phyloP scores from a whole-genome alignment of 1,140 invertebrate genomes.

The Caenorhabditis brenneri region DNA sequence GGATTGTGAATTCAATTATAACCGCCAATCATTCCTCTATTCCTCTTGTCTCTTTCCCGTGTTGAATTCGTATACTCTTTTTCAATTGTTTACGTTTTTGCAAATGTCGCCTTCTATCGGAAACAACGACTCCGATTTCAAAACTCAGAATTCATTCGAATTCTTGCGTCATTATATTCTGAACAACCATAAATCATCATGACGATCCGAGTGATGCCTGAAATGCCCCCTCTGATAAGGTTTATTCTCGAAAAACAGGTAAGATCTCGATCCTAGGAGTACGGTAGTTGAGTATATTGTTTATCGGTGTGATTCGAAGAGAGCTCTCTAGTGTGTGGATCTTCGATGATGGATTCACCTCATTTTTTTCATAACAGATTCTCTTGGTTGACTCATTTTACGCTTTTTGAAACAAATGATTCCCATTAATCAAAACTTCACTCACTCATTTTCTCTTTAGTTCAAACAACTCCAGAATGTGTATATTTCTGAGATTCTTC shows the following conservation, averaged over 20 bases:
- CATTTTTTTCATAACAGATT: too few species aligned
- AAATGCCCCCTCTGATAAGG: slow-evolving; percentile 16
- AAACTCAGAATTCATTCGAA: not conserved
- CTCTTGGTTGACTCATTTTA: too few species aligned
- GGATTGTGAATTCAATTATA: slow-evolving; percentile 17
- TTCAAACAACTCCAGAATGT: too few species aligned
- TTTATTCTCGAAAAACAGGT: slow-evolving; percentile 18
- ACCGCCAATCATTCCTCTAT: not conserved
- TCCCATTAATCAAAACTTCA: too few species aligned
- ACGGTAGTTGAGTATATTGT: not conserved
- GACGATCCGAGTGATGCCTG: slow-evolving; percentile 18
- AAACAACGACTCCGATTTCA: slow-evolving; percentile 32
- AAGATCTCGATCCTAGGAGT: too few species aligned
- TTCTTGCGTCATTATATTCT: not conserved
- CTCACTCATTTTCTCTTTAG: too few species aligned
- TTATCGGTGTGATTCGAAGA: not conserved
- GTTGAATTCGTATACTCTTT: not conserved
- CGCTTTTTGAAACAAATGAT: too few species aligned
- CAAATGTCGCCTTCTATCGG: slow-evolving; percentile 32
- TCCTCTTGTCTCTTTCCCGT: too few species aligned
- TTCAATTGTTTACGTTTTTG: slow-evolving; percentile 38
- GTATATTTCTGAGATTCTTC: too few species aligned
- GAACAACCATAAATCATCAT: not conserved
- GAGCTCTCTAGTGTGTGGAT: too few species aligned
- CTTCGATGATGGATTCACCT: too few species aligned